Evolutionary conservation across 2,113 vertebrate genomes (phyloP), one percentile per base, ranked within the genome.

Genomic region (Dolichallabes microphthalmus): DNA sequence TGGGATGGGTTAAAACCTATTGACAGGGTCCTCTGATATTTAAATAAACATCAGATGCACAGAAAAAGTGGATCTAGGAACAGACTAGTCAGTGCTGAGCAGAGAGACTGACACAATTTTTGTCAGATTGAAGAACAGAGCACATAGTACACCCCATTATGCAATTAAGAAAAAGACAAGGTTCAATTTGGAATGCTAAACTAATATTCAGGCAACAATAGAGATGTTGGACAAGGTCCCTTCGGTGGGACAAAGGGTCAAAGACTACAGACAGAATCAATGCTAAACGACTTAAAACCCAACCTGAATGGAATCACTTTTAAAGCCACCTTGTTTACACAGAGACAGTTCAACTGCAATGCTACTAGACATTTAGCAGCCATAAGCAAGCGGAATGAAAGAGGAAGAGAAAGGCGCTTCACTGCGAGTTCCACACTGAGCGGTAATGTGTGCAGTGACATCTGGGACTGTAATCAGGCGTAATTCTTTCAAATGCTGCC

Each of bases 401-500:
- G 50, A 86, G 66, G 76, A 80, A 80, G 27, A 78, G 71, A 76
- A 71, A 86, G 53, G 63, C 61, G 71, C 63, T 83, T 91, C 87
- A 94, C 95, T 93, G 94, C 90, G 93, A 91, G 92, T 93, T 95
- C 93, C 90, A 95, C 93, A 94, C 92, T 2, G 92, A 95, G 91
- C 92, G 81, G 93, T 96, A 96, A 96, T 94, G 94, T 95, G 96
- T 94, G 95, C 96, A 95, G 94, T 94, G 96, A 98, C 97, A 99
- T 99, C 97, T 99, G 97, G 96, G 96, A 95, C 96, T 96, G 95
- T 93, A 99, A 98, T 98, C 96, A 97, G 96, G 92, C 93, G 94
- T 94, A 94, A 94, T 92, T 91, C 97, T 98, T 98, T 99, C 95
- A 99, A 97, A 96, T 94, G 91, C 94, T 96, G 98, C 98, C 98